Percentiles rank a stretch among this genome's conserved stretches.
phyloP scores from a whole-genome alignment of 2,888 invertebrate species.

The Sminthurides aquaticus region DNA sequence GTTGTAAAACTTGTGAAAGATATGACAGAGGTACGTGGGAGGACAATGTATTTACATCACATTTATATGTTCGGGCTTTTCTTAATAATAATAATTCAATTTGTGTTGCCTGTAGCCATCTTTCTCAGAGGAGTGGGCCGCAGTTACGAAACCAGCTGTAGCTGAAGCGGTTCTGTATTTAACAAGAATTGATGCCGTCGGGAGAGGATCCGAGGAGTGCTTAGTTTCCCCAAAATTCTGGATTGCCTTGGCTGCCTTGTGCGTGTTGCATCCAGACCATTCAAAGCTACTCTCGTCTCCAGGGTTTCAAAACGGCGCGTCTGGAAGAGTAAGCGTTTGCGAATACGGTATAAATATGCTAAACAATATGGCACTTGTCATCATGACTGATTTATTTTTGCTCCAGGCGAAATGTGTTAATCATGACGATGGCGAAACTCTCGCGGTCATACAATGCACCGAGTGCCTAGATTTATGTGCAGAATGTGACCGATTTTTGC shows the following conservation, averaged over 20 bases:
- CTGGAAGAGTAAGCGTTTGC: constrained; percentile 48
- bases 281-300: constrained; percentile 72
- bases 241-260: constrained; percentile 86
- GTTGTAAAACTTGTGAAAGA: constrained; percentile 82
- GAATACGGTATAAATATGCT: background rate
- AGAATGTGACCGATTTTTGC: constrained; percentile 92
- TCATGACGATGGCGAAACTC: constrained; percentile 90
- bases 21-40: constrained; percentile 78
- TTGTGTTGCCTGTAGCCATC: constrained; percentile 59
- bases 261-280: constrained; percentile 84
- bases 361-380: no score
- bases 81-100: no score
- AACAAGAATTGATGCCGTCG: constrained; percentile 68
- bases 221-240: constrained; percentile 77
- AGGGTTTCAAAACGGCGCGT: constrained; percentile 62
- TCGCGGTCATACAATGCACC: constrained; percentile 85
- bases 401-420: constrained; percentile 79
- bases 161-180: constrained; percentile 78
- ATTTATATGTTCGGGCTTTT: background rate
- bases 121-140: constrained; percentile 75
- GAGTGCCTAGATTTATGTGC: constrained; percentile 87
- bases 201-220: constrained; percentile 66
- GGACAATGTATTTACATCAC: background rate
- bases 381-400: background rate
- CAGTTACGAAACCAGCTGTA: constrained; percentile 77